Evolutionary conservation across 2,888 invertebrate species (phyloP), one percentile per base, ranked within the genome.

Genomic region (Clistopyga incitator): DNA sequence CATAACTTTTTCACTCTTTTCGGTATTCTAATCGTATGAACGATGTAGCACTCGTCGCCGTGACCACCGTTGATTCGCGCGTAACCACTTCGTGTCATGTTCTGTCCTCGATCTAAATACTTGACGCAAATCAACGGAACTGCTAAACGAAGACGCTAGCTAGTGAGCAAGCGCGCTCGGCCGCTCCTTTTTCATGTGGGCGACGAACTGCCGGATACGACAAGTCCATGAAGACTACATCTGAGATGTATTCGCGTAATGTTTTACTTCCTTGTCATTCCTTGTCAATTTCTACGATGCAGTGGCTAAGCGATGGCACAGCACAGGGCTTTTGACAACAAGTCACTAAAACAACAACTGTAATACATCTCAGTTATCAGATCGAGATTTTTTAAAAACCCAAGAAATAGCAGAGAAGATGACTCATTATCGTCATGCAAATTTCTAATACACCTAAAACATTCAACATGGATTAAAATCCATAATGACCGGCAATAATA

Each of bases 51-150:
- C 50, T 81, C 71, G 71, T 86, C 86, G 85, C 87, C 86, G 85
- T 87, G 82, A 85, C 87, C 83, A 84, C 67, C 50, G 85, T 81
- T 82, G 78, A 85, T 87, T 82, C 84, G 70, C 82, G 82, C 84
- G 77, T 85, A 86, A 88, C 84, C 68, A 78, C 71, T 56, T 52
- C 78, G 74, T 56, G 80, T 52, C 75, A 65, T 56, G 80, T 78
- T 78, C 25, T 64, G 91, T 89, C 91, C 91, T 91, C 91, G 91
- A 89, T 90, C 90, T 89, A 90, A 88, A 91, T 91, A 88, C 85
- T 86, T 81, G 85, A 86, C 85, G 89, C 89, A 87, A 88, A 88
- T 88, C 89, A 86, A 86, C 87, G 86, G 86, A 90, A 87, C 88
- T 87, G 89, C 87, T 91, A 89, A 91, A 90, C 87, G 88, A 84